Percentiles rank a stretch among this genome's conserved stretches.
These are phyloP conservation scores for Astyanax mexicanus DNA, from an alignment of 2,797 vertebrate species.

Conservation along the genomic window DNA sequence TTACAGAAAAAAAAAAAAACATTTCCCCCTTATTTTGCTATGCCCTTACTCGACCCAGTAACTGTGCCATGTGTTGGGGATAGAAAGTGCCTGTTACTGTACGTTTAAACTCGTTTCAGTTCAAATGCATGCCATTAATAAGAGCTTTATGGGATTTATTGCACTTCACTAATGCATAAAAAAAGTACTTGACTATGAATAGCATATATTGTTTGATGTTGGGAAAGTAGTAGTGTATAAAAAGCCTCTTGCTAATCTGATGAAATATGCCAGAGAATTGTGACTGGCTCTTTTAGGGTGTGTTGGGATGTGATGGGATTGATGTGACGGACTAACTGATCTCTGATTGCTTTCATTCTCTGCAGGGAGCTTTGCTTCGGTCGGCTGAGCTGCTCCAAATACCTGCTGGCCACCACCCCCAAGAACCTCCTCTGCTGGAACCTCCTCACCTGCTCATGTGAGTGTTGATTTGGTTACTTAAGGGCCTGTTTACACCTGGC, in stretches of 20 bases:
- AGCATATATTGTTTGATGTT: background rate
- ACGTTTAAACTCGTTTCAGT: background rate
- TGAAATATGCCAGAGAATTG: slow-evolving; percentile 62
- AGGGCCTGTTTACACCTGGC: too few relatives aligned
- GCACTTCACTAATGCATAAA: background rate
- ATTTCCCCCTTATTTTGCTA: too few relatives aligned
- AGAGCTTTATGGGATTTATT: background rate
- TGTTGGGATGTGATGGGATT: slow-evolving; percentile 1
- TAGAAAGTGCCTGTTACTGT: background rate
- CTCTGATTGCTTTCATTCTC: slow-evolving; percentile 56
- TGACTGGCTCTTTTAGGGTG: slow-evolving; percentile 21
- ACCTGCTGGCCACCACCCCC: slow-evolving; percentile 87
- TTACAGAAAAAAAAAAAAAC: too few relatives aligned
- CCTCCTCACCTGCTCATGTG: slow-evolving; percentile 92
- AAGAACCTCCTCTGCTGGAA: slow-evolving; percentile 93
- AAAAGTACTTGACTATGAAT: background rate
- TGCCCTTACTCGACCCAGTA: too few relatives aligned
- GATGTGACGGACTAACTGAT: slow-evolving; percentile 17
- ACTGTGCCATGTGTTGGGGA: too few relatives aligned
- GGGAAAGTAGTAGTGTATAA: slow-evolving; percentile 44
- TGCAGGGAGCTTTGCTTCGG: slow-evolving; percentile 93
- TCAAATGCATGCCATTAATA: background rate
- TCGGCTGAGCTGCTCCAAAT: slow-evolving; percentile 89
- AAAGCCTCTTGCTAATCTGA: slow-evolving; percentile 64
- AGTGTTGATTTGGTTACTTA: too few relatives aligned